Base-by-base conservation (phyloP, 2,797 vertebrate species). In the Lutjanus argentimaculatus region DNA sequence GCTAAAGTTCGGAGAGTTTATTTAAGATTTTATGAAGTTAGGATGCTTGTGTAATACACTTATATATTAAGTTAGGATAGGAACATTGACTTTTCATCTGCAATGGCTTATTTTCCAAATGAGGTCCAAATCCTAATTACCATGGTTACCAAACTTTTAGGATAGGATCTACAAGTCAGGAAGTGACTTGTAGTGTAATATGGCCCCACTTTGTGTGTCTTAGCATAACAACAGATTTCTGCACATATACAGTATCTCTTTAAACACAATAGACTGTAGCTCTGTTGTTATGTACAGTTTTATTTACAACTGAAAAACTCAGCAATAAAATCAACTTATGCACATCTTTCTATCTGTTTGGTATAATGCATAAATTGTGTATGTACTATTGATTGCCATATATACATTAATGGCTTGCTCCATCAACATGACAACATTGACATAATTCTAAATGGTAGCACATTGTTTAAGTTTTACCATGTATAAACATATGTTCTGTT, bases 231-330 rank as follows among this genome's bases (percentile, higher is more conserved):
- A 45, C 25, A 74, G 67, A 66, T 79, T 75, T 52, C 64, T 77
- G 56, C 62, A 63, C 52, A 56, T 25, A 40, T 36, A 36, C 30
- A 36, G 30, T 14, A 67, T 55, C 43, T 62, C 21, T 82, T 84
- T 21, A 40, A 87, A 88, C 76, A 93, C 79, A 92, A 79, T 63
- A 71, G 79, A 90, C 83, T 71, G 67, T 68, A 22, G 66, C 57
- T 89, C 77, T 67, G 69, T 91, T 91, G 70, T 91, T 95, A 95
- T 96, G 94, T 96, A 97, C 92, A 96, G 93, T 96, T 99, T 99
- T 98, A 99, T 98, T 99, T 97, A 97, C 97, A 98, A 97, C 93
- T 95, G 97, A 97, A 97, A 97, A 98, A 96, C 95, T 95, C 96
- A 95, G 95, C 95, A 95, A 95, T 95, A 56, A 93, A 95, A 95